Evolutionary conservation across 2,113 vertebrate species (phyloP).

Genomic region (Cynocephalus volans): DNA sequence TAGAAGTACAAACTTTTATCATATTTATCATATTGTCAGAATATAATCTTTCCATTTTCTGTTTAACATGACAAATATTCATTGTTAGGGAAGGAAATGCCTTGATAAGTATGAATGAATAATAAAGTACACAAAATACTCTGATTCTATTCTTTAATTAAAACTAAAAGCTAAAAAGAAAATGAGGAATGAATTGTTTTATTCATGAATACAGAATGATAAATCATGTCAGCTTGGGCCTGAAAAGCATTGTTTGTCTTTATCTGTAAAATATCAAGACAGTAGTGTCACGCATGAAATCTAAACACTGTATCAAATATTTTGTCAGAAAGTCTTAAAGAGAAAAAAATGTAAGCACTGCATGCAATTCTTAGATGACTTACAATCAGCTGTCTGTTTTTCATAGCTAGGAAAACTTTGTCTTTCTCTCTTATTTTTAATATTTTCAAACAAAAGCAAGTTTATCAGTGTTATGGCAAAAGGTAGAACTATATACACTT

Average conservation of each 20-base stretch:
- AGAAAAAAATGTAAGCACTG: neutral
- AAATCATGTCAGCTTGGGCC: neutral
- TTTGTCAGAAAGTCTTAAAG: constrained; percentile 58
- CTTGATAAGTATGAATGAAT: neutral
- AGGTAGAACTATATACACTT: neutral
- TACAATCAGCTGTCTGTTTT: neutral
- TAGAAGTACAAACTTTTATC: neutral
- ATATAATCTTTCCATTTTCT: neutral
- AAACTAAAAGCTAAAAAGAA: constrained; percentile 49
- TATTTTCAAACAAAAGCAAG: constrained; percentile 54
- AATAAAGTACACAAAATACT: neutral
- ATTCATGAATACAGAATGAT: neutral
- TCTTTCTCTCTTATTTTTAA: neutral
- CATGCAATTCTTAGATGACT: neutral
- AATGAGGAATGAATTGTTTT: constrained; percentile 40
- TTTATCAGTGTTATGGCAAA: neutral
- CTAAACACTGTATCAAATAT: neutral
- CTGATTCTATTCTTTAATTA: neutral
- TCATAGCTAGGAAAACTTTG: neutral
- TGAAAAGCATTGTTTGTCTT: neutral
- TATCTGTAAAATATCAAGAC: constrained; percentile 16
- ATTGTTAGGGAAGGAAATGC: constrained; percentile 1
- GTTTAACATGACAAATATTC: neutral
- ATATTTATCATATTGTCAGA: neutral
- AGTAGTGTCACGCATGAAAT: constrained; percentile 29